Conservation (phyloP, 2,888 invertebrate genomes). For the Temnothorax rugatulus region DNA sequence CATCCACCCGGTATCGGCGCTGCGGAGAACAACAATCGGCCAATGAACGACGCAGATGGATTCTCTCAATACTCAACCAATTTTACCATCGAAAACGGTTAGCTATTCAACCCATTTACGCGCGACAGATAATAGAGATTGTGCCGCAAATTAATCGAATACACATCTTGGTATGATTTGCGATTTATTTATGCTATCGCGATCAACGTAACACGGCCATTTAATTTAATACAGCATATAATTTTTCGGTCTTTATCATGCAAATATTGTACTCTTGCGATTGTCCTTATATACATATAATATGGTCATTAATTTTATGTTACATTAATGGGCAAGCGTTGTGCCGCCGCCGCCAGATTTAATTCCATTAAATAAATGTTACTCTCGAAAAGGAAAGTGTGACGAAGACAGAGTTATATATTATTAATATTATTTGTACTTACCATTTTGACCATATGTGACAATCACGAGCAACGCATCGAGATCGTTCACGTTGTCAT, state of each 20-base stretch:
- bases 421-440: conserved; percentile 70
- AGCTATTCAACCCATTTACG: conserved; percentile 45
- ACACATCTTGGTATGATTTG: conserved; percentile 39
- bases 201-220: conserved; percentile 37
- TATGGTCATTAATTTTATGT: conserved; percentile 45
- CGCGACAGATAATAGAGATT: conserved; percentile 39
- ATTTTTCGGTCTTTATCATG: conserved; percentile 47
- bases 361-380: conserved; percentile 28
- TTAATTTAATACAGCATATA: conserved; percentile 46
- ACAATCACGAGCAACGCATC: conserved; percentile 87
- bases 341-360: conserved; percentile 10
- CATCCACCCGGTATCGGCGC: conserved; percentile 94
- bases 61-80: conserved; percentile 46
- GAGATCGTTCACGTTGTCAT: conserved; percentile 84
- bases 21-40: conserved; percentile 84
- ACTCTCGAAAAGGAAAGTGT: conserved; percentile 12
- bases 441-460: conserved; percentile 87
- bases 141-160: conserved; percentile 52
- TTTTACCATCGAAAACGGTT: conserved; percentile 46
- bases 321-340: conserved; percentile 41
- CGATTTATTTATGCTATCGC: conserved; percentile 36
- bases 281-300: conserved; percentile 29
- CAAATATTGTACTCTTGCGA: conserved; percentile 18
- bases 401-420: neutral
- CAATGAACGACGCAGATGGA: conserved; percentile 46